Evolutionary conservation across 2,797 vertebrate genomes (phyloP), one percentile per base, ranked within the genome.

Genomic region (Arvicola amphibius): DNA sequence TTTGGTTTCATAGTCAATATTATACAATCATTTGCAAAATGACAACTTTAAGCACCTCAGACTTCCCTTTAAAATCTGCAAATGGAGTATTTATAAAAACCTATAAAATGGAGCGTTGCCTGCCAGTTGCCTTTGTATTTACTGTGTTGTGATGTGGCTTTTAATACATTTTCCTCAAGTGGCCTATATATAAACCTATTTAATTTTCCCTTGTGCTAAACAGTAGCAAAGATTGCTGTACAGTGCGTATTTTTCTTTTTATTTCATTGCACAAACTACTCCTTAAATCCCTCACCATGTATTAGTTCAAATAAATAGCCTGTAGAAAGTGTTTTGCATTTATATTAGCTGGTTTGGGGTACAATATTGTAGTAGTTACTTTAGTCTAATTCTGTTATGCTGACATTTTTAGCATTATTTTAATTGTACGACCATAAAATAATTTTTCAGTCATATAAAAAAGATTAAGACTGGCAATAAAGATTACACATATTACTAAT

Each of bases 91-190:
- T 71, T 69, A 86, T 51, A 69, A 86, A 51, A 51, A 27, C 32
- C 63, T 51, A 69, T 69, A 69, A 69, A 87, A 94, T 61, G 40
- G n/a, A 85, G 37, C 48, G n/a, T 32, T 71, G 59, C 92, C 67
- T 96, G 74, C 19, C 65, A 77, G 63, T 79, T 69, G 37, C 90
- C 95, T 96, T 95, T 91, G 88, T 95, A 98, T 94, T 97, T 83
- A 81, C 88, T 96, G 87, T 96, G 88, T 93, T 98, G 53, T 87
- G 46, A 71, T 96, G 96, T 98, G 97, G 88, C 94, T 98, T 97
- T 94, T 96, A 98, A 98, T 97, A 98, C 98, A 97, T 98, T 99
- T 98, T 98, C 98, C 98, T 99, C 98, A 98, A 99, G 99, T 98
- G 98, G 97, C 96, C 96, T 98, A 96, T 98, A 98, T 98, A 99